These are phyloP conservation scores for Lordiphosa andalusiaca DNA, from an alignment of 2,888 invertebrate species.

Conservation along the genomic window DNA sequence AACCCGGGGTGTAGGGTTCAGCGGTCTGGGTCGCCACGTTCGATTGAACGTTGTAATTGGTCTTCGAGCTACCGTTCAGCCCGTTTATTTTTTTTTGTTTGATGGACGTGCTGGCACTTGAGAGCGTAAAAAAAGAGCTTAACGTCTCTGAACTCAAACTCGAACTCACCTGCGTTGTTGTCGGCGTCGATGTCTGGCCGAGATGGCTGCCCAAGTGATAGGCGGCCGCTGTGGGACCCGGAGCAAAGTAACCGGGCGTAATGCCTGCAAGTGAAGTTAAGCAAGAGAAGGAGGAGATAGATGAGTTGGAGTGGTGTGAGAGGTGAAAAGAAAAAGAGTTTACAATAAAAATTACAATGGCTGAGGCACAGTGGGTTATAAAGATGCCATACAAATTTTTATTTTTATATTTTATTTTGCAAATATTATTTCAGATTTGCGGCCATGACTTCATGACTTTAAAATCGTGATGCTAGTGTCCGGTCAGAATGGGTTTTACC, in stretches of 20 bases:
- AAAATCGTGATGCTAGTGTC: too few species aligned
- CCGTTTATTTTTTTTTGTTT: slow-evolving; percentile 17
- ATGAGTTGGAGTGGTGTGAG: background rate
- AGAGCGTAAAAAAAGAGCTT: slow-evolving; percentile 5
- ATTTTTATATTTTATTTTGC: too few species aligned
- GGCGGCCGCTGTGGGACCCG: slow-evolving; percentile 80
- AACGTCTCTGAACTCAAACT: background rate
- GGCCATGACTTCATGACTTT: too few species aligned
- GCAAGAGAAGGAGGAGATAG: background rate
- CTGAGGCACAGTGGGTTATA: background rate
- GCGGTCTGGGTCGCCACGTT: slow-evolving; percentile 9
- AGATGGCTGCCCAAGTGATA: slow-evolving; percentile 81
- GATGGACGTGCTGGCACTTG: slow-evolving; percentile 57
- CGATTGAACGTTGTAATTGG: slow-evolving; percentile 56
- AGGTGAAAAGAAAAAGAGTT: slow-evolving; percentile 7
- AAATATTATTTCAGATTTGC: too few species aligned
- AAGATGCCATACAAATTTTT: background rate
- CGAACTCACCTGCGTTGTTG: slow-evolving; percentile 79
- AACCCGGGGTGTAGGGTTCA: slow-evolving; percentile 28
- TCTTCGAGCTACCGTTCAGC: slow-evolving; percentile 60
- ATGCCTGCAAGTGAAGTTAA: slow-evolving; percentile 76
- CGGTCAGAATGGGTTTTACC: too few species aligned
- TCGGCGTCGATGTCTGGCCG: slow-evolving; percentile 79
- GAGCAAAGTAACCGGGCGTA: slow-evolving; percentile 80
- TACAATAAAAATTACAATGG: slow-evolving; percentile 11